Evolutionary conservation across 2,797 vertebrate genomes (phyloP).

Genomic region (Pangasius krempfi): DNA sequence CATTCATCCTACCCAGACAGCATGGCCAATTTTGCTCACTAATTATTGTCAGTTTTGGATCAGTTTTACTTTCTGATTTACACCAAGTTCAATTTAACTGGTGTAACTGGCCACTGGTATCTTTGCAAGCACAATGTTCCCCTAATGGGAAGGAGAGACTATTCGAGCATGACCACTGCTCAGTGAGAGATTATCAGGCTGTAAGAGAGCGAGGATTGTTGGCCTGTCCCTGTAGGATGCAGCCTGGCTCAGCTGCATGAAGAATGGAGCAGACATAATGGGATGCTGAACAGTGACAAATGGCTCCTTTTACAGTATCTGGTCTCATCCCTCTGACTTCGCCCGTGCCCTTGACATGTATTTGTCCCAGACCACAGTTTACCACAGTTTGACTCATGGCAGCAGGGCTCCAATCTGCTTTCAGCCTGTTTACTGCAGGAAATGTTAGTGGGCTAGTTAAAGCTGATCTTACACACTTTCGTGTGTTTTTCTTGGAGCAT

Average conservation of each 20-base stretch:
- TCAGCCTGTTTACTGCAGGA: neutral
- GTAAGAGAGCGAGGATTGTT: conserved; percentile 51
- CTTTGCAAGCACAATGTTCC: conserved; percentile 52
- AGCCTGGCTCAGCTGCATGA: conserved; percentile 55
- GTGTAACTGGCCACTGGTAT: conserved; percentile 11
- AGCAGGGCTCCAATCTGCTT: conserved; percentile 19
- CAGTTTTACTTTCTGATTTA: neutral
- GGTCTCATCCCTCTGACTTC: conserved; percentile 69
- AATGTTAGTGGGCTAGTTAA: neutral
- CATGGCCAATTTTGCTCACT: neutral
- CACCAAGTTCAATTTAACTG: neutral
- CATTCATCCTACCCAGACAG: neutral
- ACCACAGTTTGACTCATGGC: conserved; percentile 59
- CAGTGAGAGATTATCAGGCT: conserved; percentile 65
- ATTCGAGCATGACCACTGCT: conserved; percentile 59
- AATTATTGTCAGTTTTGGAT: neutral
- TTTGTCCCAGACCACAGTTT: conserved; percentile 59
- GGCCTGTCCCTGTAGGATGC: conserved; percentile 52
- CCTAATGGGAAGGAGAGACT: conserved; percentile 51
- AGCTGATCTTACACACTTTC: neutral
- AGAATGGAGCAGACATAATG: conserved; percentile 67
- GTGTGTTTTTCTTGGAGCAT: neutral
- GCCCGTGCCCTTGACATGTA: conserved; percentile 74
- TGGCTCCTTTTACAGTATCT: conserved; percentile 69
- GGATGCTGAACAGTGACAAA: conserved; percentile 74